Evolutionary conservation across 1,140 invertebrate species (phyloP).

Genomic region (Stegodyphus mimosarum): DNA sequence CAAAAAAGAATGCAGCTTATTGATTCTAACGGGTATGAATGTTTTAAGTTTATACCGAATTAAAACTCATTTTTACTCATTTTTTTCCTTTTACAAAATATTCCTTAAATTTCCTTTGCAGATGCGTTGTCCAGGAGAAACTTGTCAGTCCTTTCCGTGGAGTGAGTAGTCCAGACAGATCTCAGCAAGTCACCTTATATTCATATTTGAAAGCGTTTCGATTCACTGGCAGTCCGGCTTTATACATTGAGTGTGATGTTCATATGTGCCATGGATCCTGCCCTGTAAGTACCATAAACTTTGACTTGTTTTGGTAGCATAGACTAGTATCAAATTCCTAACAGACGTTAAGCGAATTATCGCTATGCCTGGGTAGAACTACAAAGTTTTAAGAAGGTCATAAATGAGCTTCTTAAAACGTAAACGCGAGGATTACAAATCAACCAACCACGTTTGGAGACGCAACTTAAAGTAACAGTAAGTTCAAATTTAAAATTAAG

Average conservation of each 20-base stretch:
- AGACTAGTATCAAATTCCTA: no score
- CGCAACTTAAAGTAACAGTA: no score
- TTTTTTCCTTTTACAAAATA: background rate
- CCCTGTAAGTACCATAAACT: slow-evolving; percentile 75
- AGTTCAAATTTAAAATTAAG: no score
- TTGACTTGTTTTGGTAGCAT: background rate
- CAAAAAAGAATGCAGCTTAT: slow-evolving; percentile 91
- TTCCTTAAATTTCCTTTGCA: slow-evolving; percentile 63
- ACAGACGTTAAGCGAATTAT: no score
- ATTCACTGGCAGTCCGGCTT: slow-evolving; percentile 90
- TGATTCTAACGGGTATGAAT: slow-evolving; percentile 85
- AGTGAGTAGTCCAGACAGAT: slow-evolving; percentile 80
- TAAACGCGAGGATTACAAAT: no score
- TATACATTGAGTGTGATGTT: slow-evolving; percentile 95
- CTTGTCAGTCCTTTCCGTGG: slow-evolving; percentile 90
- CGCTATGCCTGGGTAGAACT: no score
- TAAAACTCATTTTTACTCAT: background rate
- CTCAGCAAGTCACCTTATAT: slow-evolving; percentile 82
- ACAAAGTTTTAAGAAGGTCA: no score
- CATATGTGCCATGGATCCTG: slow-evolving; percentile 94
- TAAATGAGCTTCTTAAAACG: no score
- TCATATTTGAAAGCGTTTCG: slow-evolving; percentile 93
- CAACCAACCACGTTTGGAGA: no score
- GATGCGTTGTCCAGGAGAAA: slow-evolving; percentile 92
- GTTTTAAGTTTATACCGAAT: background rate